phyloP scores from a whole-genome alignment of 2,113 vertebrate genomes.

The Odobenus rosmarus region DNA sequence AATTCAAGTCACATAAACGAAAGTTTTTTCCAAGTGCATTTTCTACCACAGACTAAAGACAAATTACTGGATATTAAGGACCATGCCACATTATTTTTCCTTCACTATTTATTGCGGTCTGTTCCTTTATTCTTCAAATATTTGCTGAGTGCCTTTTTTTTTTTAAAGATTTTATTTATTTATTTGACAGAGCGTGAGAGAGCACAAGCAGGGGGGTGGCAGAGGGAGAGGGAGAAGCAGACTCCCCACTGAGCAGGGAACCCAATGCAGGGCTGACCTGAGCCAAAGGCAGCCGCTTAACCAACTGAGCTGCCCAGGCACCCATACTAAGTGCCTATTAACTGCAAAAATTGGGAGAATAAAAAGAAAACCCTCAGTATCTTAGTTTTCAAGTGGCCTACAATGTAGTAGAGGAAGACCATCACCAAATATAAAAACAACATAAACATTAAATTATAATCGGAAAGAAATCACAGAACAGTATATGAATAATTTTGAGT shows the following conservation, averaged over 20 bases:
- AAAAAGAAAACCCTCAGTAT: conserved; percentile 30
- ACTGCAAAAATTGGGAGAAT: neutral
- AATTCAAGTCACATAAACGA: conserved; percentile 6
- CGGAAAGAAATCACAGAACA: neutral
- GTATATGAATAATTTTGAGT: neutral
- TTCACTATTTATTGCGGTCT: conserved; percentile 6
- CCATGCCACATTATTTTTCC: neutral
- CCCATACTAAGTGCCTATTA: neutral
- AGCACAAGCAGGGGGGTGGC: neutral
- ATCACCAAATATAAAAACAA: conserved; percentile 13
- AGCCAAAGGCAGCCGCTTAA: neutral
- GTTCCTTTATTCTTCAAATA: conserved; percentile 47
- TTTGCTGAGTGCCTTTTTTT: neutral
- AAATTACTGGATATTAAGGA: conserved; percentile 22
- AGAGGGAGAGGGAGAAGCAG: neutral
- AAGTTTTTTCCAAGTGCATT: neutral
- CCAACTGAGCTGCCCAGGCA: neutral
- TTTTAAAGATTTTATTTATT: neutral
- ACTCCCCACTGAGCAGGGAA: neutral
- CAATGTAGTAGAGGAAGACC: neutral
- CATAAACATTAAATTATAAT: neutral
- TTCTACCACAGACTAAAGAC: neutral
- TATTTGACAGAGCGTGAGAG: neutral
- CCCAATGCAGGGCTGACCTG: neutral
- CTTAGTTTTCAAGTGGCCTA: neutral